These are phyloP conservation scores for Malacoctenus gilli DNA, from an alignment of 2,797 vertebrate species.

Conservation along the genomic window DNA sequence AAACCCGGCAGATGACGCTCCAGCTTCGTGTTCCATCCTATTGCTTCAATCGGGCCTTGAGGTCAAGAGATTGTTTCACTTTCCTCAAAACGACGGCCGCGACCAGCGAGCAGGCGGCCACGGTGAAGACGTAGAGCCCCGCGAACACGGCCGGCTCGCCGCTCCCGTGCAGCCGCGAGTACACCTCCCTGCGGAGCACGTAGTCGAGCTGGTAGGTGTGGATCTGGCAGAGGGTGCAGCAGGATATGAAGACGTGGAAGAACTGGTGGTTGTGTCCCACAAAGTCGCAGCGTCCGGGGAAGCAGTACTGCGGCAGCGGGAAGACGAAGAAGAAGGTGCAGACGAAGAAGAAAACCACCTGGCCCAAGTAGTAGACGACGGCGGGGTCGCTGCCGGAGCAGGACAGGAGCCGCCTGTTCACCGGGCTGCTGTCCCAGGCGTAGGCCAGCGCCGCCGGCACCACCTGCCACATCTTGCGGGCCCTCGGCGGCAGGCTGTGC, in stretches of 20 bases:
- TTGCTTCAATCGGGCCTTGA: constrained; percentile 70
- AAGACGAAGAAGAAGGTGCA: constrained; percentile 87
- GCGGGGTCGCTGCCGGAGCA: constrained; percentile 62
- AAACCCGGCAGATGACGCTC: too few species aligned
- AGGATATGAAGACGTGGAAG: constrained; percentile 86
- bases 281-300: constrained; percentile 87
- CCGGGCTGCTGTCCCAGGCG: constrained; percentile 88
- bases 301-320: constrained; percentile 85
- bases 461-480: constrained; percentile 85
- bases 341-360: constrained; percentile 85
- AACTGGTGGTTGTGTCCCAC: constrained; percentile 91
- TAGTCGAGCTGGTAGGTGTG: constrained; percentile 89
- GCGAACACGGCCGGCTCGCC: constrained; percentile 75
- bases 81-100: constrained; percentile 77
- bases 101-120: constrained; percentile 75
- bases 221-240: constrained; percentile 91
- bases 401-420: constrained; percentile 79
- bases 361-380: constrained; percentile 71
- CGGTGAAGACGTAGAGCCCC: constrained; percentile 76
- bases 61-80: constrained; percentile 73
- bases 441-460: constrained; percentile 86
- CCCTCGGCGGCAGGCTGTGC: constrained; percentile 65
- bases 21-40: background rate
- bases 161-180: constrained; percentile 76
- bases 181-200: constrained; percentile 77